Base-by-base conservation (phyloP, 64 coral and sea anemone species). In the Catalaphyllia jardinei region DNA sequence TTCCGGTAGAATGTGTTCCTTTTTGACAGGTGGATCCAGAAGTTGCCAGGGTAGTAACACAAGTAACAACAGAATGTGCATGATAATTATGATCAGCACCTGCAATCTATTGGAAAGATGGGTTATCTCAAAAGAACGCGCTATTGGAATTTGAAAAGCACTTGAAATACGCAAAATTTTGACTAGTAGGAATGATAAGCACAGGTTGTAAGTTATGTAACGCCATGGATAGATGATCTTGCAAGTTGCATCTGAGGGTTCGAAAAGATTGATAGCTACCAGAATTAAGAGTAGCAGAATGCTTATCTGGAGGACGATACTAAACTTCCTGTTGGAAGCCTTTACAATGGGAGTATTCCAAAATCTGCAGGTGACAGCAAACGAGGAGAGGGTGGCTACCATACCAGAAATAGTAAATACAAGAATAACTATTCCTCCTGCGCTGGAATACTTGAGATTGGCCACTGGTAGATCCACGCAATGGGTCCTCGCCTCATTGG, bases 331-430 rank as follows among this genome's bases (percentile, higher is more conserved):
- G 54, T 92, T 95, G 29, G 94, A 87, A 0, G 94, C 94, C 61
- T 76, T 91, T 8, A 92, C 89, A 71, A 95, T 92, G 31, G 94
- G 94, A 12, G 94, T 95, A 50, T 86, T 87, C 28, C 87, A 88
- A 35, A 63, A 57, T n/a, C 62, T 86, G 12, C 92, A 87, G 72
- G 92, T 88, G 2, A 95, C 83, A 29, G 77, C 59, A 24, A 79
- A 91, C 3, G 90, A 24, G 54, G 71, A 86, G 6, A 84, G 3
- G 1, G 94, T 82, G 35, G 67, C 52, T 10, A 65, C 20, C 7
- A 95, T 49, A 17, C 94, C 94, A 51, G 77, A 24, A 51, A n/a
- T 29, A 49, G 85, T 73, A 9, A 95, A 64, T 22, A 89, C 19
- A 8, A 92, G 2, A 20, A 92, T 13, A 29, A 79, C 62, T 73